Conservation (phyloP, 2,797 vertebrate genomes). For the Meda fulgida region DNA sequence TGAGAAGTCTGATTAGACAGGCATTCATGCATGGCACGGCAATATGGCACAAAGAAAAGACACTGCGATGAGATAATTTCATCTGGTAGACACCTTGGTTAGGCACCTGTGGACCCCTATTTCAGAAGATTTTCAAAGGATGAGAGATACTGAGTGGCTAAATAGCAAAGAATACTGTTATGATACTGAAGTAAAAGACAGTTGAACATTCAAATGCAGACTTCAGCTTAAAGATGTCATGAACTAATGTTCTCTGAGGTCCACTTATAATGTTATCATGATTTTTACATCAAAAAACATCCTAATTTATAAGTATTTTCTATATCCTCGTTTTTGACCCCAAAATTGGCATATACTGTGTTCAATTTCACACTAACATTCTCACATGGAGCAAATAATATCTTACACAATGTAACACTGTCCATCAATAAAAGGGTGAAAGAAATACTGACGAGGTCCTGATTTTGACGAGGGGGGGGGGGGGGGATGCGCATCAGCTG, state of each 20-base stretch:
- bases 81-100: constrained; percentile 54
- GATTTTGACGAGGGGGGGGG: too few species aligned
- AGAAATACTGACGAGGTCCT: too few species aligned
- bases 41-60: constrained; percentile 73
- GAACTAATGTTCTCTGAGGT: not conserved
- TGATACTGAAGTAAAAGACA: not conserved
- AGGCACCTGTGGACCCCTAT: constrained; percentile 62
- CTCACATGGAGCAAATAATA: too few species aligned
- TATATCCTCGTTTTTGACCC: too few species aligned
- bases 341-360: too few species aligned
- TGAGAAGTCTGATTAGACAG: constrained; percentile 77
- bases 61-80: constrained; percentile 66
- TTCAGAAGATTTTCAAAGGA: constrained; percentile 56
- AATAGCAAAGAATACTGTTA: not conserved
- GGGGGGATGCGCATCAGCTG: too few species aligned
- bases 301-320: not conserved
- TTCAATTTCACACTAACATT: too few species aligned
- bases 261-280: not conserved
- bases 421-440: too few species aligned
- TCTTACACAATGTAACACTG: too few species aligned
- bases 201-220: not conserved
- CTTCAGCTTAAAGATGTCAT: not conserved
- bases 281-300: not conserved
- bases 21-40: constrained; percentile 75
- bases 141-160: constrained; percentile 48